phyloP scores from a whole-genome alignment of 1,140 invertebrate genomes.

The Hycleus phaleratus region DNA sequence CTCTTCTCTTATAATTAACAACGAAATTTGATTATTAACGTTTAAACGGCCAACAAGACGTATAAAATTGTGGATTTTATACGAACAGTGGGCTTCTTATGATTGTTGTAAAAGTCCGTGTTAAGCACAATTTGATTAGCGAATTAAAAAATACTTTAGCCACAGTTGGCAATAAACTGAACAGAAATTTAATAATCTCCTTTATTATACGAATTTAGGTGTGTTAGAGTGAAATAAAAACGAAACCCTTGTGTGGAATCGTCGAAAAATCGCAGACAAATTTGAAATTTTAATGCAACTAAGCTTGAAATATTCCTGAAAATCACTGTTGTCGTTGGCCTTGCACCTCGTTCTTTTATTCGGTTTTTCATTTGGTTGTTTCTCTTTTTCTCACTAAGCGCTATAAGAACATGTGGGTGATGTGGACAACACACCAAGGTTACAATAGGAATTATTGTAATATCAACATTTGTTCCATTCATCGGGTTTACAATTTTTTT shows the following conservation, averaged over 20 bases:
- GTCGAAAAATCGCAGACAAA: constrained; percentile 27
- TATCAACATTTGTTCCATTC: constrained; percentile 23
- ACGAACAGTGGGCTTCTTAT: too few species aligned
- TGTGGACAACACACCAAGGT: constrained; percentile 11
- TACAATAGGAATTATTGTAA: constrained; percentile 15
- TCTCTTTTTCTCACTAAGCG: too few species aligned
- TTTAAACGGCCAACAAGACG: too few species aligned
- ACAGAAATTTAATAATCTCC: background rate
- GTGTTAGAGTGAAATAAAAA: constrained; percentile 12
- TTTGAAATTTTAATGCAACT: constrained; percentile 30
- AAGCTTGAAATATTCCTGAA: constrained; percentile 32
- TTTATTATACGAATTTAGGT: too few species aligned
- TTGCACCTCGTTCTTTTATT: constrained; percentile 16
- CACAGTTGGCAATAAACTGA: background rate
- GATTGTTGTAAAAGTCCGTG: too few species aligned
- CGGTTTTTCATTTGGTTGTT: background rate
- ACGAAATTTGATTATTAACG: too few species aligned
- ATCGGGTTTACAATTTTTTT: background rate
- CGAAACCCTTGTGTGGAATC: constrained; percentile 22
- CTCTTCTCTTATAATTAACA: too few species aligned
- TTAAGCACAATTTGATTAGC: background rate
- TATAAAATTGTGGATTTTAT: too few species aligned
- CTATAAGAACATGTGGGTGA: constrained; percentile 26
- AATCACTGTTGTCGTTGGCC: constrained; percentile 28
- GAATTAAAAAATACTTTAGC: constrained; percentile 5